Base-by-base conservation (phyloP, 2,888 invertebrate species). In the Leptogaster cylindrica region DNA sequence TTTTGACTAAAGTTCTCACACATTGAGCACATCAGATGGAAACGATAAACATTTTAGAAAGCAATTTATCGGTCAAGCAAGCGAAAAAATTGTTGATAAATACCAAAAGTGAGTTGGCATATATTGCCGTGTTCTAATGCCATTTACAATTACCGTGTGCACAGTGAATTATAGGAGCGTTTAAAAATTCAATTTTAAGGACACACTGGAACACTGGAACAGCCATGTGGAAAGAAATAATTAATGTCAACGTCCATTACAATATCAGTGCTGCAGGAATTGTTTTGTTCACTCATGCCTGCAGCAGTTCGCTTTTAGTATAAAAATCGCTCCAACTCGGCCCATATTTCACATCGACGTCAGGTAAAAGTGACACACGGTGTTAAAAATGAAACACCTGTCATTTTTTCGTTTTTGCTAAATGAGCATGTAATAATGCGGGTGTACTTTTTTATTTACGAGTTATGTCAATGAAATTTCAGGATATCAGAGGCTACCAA, bases 351-450 rank as follows among this genome's bases (percentile, higher is more conserved):
- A 55, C 12, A 14, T 55, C 25, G 23, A 55, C 39, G 12, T 55
- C 55, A 55, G 55, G 36, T 31, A 14, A 12, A 14, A 33, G n/a
- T 52, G 52, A 33, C 33, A 20, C 20, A 10, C 36, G 23, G 2
- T 55, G 55, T 55, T 39, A 55, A 55, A 55, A 55, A 55, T 55
- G 39, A n/a, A 55, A 36, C 55, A 55, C 36, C 36, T 33, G 55
- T 55, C 55, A 23, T 20, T n/a, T n/a, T n/a, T n/a, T n/a, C 6
- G 6, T 16, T 41, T 41, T 41, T 41, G 18, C 18, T 41, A 6
- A 33, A 51, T 27, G 33, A 36, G 14, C 39, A 55, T 55, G 55
- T 50, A 27, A 27, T 25, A 50, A 50, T 28, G n/a, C n/a, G n/a
- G n/a, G n/a, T n/a, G n/a, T n/a, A n/a, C n/a, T n/a, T n/a, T n/a